phyloP scores from a whole-genome alignment of 2,888 invertebrate genomes.

The Ptychoptera albimana region DNA sequence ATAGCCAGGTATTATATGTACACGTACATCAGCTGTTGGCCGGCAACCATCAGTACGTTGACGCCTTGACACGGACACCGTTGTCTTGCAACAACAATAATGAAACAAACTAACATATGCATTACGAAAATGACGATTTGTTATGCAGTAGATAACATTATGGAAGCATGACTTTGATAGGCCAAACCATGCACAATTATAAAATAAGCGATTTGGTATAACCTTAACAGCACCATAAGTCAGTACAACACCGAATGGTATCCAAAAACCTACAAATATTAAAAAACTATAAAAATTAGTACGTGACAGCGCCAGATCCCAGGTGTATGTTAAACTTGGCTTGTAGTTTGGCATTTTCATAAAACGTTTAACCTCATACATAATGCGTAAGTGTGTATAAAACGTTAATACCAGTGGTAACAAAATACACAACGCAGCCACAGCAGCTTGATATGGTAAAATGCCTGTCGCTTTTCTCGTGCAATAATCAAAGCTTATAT shows the following conservation, averaged over 20 bases:
- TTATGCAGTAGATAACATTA: constrained; percentile 44
- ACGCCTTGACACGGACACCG: constrained; percentile 46
- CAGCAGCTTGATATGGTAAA: constrained; percentile 37
- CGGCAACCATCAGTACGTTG: constrained; percentile 35
- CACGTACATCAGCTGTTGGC: constrained; percentile 43
- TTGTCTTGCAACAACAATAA: constrained; percentile 67
- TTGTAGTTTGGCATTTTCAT: constrained; percentile 41
- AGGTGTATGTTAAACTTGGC: constrained; percentile 42
- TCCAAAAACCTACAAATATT: constrained; percentile 47
- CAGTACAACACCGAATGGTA: constrained; percentile 47
- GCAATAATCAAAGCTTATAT: constrained; percentile 54
- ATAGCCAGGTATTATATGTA: constrained; percentile 58
- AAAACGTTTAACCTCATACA: constrained; percentile 34
- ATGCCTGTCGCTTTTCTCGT: constrained; percentile 37
- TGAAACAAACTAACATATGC: constrained; percentile 59
- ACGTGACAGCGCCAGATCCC: constrained; percentile 43
- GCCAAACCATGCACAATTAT: constrained; percentile 52
- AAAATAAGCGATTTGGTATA: constrained; percentile 38
- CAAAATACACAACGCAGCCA: constrained; percentile 40
- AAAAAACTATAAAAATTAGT: constrained; percentile 49
- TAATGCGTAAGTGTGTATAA: constrained; percentile 36
- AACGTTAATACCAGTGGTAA: constrained; percentile 40
- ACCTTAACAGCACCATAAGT: constrained; percentile 35
- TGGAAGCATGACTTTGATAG: constrained; percentile 51
- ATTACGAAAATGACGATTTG: constrained; percentile 51